These are phyloP conservation scores for Bombus confusus DNA, from an alignment of 1,140 invertebrate species.

Conservation along the genomic window DNA sequence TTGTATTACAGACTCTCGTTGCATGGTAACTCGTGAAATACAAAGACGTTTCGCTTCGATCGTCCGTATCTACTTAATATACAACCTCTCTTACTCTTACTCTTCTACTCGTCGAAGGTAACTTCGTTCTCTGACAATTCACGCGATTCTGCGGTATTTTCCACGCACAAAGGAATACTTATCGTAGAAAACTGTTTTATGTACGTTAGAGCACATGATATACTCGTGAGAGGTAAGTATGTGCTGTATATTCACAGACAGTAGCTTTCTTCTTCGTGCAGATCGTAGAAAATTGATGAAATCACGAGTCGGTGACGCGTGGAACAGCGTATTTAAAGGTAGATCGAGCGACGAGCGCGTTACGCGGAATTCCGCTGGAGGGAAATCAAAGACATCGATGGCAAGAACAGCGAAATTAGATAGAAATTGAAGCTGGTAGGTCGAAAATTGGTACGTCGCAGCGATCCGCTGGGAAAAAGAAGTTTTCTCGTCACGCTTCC, in stretches of 20 bases:
- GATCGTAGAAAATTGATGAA: not conserved
- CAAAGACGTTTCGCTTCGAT: not conserved
- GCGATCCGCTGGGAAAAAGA: constrained; percentile 22
- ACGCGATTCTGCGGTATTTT: not conserved
- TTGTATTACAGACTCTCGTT: not conserved
- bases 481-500: not conserved
- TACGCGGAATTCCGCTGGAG: too few relatives aligned
- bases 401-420: not conserved
- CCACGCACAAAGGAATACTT: too few relatives aligned
- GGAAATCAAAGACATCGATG: not conserved
- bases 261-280: too few relatives aligned
- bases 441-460: constrained; percentile 1
- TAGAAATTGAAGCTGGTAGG: constrained; percentile 26
- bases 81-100: not conserved
- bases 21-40: not conserved
- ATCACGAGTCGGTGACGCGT: not conserved
- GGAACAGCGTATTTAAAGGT: too few relatives aligned
- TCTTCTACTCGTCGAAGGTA: too few relatives aligned
- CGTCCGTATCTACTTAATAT: not conserved
- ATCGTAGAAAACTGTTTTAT: too few relatives aligned
- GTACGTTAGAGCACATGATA: too few relatives aligned
- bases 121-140: not conserved
- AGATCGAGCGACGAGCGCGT: not conserved
- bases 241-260: too few relatives aligned
- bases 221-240: too few relatives aligned